Conservation (phyloP, 2,888 invertebrate genomes). For the Apoderus coryli region DNA sequence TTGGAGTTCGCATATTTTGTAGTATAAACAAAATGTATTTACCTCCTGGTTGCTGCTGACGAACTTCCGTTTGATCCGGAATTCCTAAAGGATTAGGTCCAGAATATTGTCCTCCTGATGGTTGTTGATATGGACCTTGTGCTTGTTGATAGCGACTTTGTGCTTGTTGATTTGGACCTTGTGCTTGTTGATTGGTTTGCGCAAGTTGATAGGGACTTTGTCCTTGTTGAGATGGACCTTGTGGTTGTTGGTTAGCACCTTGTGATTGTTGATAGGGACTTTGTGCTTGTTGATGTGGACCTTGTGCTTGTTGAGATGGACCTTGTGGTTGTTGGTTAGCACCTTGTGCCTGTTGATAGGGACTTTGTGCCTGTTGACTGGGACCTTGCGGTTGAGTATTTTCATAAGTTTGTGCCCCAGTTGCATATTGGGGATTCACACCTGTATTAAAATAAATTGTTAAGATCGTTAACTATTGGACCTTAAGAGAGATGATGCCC, state of each 20-base stretch:
- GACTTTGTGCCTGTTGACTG: neutral
- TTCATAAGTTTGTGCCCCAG: too few relatives aligned
- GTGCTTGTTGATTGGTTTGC: neutral
- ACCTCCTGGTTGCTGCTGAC: conserved; percentile 6
- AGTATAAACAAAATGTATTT: too few relatives aligned
- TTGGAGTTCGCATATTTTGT: too few relatives aligned
- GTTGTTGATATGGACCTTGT: neutral
- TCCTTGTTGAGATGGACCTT: too few relatives aligned
- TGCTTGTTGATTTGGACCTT: neutral
- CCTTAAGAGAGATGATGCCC: too few relatives aligned
- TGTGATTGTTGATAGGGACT: neutral
- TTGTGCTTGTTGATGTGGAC: neutral
- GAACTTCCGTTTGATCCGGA: conserved; percentile 4
- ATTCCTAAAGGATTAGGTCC: conserved; percentile 7
- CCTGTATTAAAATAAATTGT: too few relatives aligned
- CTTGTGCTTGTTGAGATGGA: too few relatives aligned
- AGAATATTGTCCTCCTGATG: too few relatives aligned
- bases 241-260: conserved; percentile 8
- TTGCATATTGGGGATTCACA: too few relatives aligned
- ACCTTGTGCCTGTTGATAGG: neutral
- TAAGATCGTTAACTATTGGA: too few relatives aligned
- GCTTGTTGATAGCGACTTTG: neutral
- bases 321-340: conserved; percentile 9
- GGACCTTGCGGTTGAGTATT: too few relatives aligned
- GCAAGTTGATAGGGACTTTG: too few relatives aligned